phyloP scores from a whole-genome alignment of 2,888 invertebrate species.

The Chalcosyrphus nemorum region DNA sequence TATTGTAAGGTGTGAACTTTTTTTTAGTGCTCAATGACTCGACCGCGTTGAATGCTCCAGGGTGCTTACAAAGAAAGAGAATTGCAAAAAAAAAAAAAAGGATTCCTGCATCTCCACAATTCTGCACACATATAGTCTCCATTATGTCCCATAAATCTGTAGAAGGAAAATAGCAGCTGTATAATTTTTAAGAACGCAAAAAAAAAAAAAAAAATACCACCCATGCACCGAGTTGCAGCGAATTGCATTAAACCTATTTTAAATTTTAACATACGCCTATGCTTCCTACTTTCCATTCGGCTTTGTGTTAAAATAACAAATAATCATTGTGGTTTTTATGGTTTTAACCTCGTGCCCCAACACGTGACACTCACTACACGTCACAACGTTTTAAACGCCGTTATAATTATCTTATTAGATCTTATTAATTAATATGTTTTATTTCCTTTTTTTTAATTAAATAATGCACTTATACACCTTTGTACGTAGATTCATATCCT shows the following conservation, averaged over 20 bases:
- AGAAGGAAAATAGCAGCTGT: not conserved
- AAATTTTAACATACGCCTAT: not conserved
- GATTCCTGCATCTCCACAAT: not conserved
- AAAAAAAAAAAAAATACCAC: not conserved
- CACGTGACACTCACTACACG: not conserved
- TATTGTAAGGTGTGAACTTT: constrained; percentile 14
- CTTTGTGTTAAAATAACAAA: not conserved
- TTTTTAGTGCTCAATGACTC: not conserved
- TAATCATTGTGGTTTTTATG: not conserved
- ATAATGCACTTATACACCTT: not conserved
- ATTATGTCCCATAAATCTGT: not conserved
- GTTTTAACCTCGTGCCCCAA: not conserved
- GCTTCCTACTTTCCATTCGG: not conserved
- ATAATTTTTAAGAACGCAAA: not conserved
- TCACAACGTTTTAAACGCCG: not conserved
- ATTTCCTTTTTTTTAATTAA: not conserved
- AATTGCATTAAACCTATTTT: not conserved
- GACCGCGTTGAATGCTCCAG: not conserved
- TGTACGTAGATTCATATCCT: not conserved
- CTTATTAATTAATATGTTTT: not conserved
- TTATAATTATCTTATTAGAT: constrained; percentile 5
- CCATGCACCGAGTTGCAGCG: not conserved
- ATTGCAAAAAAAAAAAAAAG: not conserved
- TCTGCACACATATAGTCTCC: not conserved
- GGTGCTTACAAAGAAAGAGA: not conserved